Conservation (phyloP, 1,140 invertebrate species). For the Grapholita molesta region DNA sequence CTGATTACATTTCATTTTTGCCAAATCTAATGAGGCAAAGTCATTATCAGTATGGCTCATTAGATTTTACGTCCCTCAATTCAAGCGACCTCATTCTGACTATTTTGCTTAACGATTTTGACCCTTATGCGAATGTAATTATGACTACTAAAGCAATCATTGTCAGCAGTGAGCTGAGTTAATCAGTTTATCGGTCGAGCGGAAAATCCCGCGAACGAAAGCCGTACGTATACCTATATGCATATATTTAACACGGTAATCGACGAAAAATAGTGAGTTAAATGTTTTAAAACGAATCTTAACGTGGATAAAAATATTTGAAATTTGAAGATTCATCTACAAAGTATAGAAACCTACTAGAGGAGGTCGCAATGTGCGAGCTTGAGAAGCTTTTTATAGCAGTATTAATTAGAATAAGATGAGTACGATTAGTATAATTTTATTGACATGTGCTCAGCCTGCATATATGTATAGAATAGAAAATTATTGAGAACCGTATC, state of each 20-base stretch:
- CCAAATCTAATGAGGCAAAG: constrained; percentile 54
- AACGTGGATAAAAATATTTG: no score
- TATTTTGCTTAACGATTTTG: constrained; percentile 41
- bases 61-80: constrained; percentile 63
- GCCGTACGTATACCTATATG: constrained; percentile 19
- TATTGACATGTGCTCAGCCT: no score
- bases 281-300: neutral
- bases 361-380: no score
- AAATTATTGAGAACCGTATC: no score
- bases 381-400: no score
- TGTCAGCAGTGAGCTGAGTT: constrained; percentile 39
- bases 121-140: constrained; percentile 49
- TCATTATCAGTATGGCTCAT: constrained; percentile 64
- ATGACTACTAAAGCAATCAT: constrained; percentile 37
- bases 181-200: constrained; percentile 48
- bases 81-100: constrained; percentile 37
- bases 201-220: constrained; percentile 41
- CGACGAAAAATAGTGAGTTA: neutral
- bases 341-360: no score
- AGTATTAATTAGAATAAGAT: no score
- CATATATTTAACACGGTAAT: neutral
- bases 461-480: no score
- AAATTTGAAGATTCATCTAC: no score
- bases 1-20: constrained; percentile 33
- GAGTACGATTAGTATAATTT: no score